These are phyloP conservation scores for Actinia tenebrosa DNA, from an alignment of 64 coral and sea anemone species.

Conservation along the genomic window DNA sequence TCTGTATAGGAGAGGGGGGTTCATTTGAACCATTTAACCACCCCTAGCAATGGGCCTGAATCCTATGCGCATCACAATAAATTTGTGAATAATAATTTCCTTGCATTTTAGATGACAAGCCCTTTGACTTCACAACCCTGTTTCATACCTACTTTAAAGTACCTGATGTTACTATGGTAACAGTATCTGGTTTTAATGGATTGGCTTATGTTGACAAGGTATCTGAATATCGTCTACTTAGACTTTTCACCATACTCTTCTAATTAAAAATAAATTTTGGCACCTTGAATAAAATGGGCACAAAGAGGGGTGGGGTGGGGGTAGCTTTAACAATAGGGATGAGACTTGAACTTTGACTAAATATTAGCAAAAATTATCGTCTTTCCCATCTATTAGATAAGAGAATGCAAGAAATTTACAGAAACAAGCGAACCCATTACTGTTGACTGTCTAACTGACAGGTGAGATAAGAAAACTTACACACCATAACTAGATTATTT, in stretches of 20 bases:
- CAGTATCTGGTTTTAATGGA: conserved; percentile 69
- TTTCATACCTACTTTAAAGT: conserved; percentile 87
- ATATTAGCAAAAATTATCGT: too few species aligned
- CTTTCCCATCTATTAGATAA: conserved; percentile 5
- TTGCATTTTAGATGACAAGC: conserved; percentile 51
- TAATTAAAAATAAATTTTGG: too few species aligned
- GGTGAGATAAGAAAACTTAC: neutral
- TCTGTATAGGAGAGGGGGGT: too few species aligned
- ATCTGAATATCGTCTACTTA: neutral
- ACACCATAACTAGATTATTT: too few species aligned
- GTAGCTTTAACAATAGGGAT: too few species aligned
- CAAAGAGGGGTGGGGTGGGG: too few species aligned
- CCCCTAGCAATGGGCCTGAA: too few species aligned
- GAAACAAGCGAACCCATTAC: conserved; percentile 42
- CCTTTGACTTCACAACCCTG: conserved; percentile 89
- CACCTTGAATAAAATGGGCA: too few species aligned
- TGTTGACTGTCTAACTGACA: conserved; percentile 42
- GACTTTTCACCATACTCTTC: neutral
- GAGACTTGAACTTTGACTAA: too few species aligned
- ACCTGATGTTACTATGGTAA: conserved; percentile 75
- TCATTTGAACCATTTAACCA: too few species aligned
- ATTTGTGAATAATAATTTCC: neutral
- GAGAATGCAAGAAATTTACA: conserved; percentile 26
- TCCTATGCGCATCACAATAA: too few species aligned
- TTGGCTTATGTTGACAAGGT: conserved; percentile 87